Conservation (phyloP, 2,797 vertebrate genomes). For the Botia kubotai region DNA sequence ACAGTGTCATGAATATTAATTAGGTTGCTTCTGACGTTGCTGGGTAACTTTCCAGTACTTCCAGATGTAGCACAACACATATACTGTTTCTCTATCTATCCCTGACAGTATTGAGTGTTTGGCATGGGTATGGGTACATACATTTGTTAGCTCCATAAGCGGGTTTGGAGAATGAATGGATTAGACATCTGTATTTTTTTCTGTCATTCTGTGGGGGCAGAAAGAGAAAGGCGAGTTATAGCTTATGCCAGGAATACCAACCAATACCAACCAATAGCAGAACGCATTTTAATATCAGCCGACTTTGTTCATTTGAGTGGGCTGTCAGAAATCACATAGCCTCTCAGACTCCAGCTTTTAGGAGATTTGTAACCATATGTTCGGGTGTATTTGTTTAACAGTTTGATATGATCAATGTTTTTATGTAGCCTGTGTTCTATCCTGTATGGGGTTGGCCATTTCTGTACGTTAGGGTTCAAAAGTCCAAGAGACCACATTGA, state of each 20-base stretch:
- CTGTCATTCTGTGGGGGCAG: not conserved
- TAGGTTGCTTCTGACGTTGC: no score
- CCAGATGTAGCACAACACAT: no score
- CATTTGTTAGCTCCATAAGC: no score
- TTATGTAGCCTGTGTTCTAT: not conserved
- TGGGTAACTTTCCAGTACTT: no score
- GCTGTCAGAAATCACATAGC: constrained; percentile 2
- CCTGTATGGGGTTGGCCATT: not conserved
- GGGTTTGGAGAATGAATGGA: no score
- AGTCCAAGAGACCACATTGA: not conserved
- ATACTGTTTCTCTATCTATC: not conserved
- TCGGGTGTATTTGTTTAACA: not conserved
- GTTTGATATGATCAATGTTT: not conserved
- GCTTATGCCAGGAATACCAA: not conserved
- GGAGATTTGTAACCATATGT: constrained; percentile 22
- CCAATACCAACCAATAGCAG: not conserved
- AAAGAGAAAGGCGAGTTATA: not conserved
- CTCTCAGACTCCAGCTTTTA: not conserved
- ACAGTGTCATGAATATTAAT: no score
- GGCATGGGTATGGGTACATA: not conserved
- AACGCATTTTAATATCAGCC: not conserved
- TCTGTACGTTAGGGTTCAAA: not conserved
- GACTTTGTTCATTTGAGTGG: not conserved
- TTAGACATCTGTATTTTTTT: not conserved
- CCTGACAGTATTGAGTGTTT: not conserved